phyloP scores from a whole-genome alignment of 2,888 invertebrate genomes.

The Mesoligia furuncula region DNA sequence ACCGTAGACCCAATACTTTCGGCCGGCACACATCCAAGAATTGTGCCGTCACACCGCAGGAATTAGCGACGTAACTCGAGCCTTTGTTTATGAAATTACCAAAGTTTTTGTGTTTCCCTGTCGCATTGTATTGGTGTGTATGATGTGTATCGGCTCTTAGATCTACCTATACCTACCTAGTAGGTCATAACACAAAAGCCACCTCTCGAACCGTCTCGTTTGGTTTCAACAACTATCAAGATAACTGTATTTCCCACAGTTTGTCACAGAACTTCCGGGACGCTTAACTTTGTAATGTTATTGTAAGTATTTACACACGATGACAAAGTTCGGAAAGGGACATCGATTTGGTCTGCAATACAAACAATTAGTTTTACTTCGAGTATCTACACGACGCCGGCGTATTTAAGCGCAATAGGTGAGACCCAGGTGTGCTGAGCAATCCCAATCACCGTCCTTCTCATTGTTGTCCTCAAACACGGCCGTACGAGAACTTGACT shows the following conservation, averaged over 20 bases:
- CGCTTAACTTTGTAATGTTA: slow-evolving; percentile 54
- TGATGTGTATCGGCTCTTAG: neutral
- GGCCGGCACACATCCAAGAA: neutral
- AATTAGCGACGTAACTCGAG: neutral
- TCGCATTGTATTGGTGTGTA: slow-evolving; percentile 1
- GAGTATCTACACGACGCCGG: slow-evolving; percentile 34
- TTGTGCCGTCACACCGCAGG: neutral
- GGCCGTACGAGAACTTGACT: slow-evolving; percentile 15
- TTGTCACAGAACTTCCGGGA: slow-evolving; percentile 50
- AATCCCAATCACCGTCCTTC: slow-evolving; percentile 39
- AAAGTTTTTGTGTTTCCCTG: neutral
- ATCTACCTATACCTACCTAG: slow-evolving; percentile 9
- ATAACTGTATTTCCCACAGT: slow-evolving; percentile 34
- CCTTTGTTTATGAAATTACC: slow-evolving; percentile 13
- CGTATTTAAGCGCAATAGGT: slow-evolving; percentile 40
- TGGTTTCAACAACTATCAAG: slow-evolving; percentile 51
- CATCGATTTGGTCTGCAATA: slow-evolving; percentile 53
- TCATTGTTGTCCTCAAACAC: slow-evolving; percentile 50
- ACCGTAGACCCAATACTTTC: slow-evolving; percentile 1
- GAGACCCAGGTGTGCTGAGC: slow-evolving; percentile 50
- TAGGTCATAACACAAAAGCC: slow-evolving; percentile 27
- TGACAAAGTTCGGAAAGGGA: slow-evolving; percentile 52
- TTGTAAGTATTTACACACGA: slow-evolving; percentile 49
- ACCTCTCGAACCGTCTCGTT: slow-evolving; percentile 13
- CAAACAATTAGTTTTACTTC: slow-evolving; percentile 57